Base-by-base conservation (phyloP, 2,888 invertebrate genomes). In the Platypus cylindrus region DNA sequence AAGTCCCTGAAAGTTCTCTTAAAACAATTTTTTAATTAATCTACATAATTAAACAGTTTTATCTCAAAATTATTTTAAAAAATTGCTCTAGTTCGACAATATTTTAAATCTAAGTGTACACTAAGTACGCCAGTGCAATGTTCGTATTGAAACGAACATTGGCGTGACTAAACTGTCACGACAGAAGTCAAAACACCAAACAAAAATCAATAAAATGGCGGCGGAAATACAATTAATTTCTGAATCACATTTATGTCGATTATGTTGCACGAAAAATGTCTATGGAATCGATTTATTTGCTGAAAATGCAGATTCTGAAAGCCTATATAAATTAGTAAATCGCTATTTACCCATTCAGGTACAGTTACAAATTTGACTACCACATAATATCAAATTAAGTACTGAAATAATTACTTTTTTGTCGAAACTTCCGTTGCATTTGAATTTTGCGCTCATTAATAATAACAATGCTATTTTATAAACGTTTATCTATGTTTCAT, bases 341-440 rank as follows among this genome's bases (percentile, higher is more conserved):
- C 68, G 70, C 41, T 82, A 78, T 67, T 67, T 83, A 52, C 82
- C 82, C 13, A 60, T 82, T 41, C 77, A 75, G 73, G 82, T 82
- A 70, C 35, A 45, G 38, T 45, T 43, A 29, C 35, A 25, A 44
- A 56, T 47, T 57, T 57, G 53, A 55, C 50, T 50, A 47, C 48
- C 47, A 45, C 43, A 43, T 47, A 43, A 36, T 29, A 25, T 30
- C 14, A 7, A 34, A 12, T 11, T n/a, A n/a, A n/a, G n/a, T n/a
- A n/a, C n/a, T n/a, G n/a, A n/a, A n/a, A n/a, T 27, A 32, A 16
- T 11, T n/a, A 5, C 5, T 31, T n/a, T n/a, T n/a, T n/a, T n/a
- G n/a, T n/a, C n/a, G n/a, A n/a, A n/a, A n/a, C n/a, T 28, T 48
- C 48, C 43, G 17, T 22, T n/a, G 7, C 8, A 16, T 12, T 11